Evolutionary conservation across 1,140 invertebrate genomes (phyloP).

Genomic region (Anastrepha ludens): DNA sequence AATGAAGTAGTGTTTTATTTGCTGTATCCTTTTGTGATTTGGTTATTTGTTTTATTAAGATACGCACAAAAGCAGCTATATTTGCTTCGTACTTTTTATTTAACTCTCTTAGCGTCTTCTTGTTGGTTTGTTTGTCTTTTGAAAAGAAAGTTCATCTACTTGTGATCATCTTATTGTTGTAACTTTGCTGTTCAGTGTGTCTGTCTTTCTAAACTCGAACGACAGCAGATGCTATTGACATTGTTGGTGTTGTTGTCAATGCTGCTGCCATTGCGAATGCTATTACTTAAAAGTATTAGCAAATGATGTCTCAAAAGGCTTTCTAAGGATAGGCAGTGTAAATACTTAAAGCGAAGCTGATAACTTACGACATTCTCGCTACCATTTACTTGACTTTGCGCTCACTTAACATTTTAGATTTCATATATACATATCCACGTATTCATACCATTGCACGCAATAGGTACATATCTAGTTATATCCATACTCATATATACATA

Average conservation of each 20-base stretch:
- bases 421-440: too few species aligned
- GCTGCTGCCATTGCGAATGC: not conserved
- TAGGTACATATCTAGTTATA: too few species aligned
- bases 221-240: not conserved
- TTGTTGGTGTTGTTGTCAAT: not conserved
- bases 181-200: not conserved
- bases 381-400: too few species aligned
- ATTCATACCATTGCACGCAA: too few species aligned
- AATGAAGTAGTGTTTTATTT: not conserved
- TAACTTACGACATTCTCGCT: not conserved
- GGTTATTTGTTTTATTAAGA: slow-evolving; percentile 27
- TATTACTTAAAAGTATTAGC: slow-evolving; percentile 44
- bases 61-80: not conserved
- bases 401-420: too few species aligned
- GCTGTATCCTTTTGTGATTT: slow-evolving; percentile 40
- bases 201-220: slow-evolving; percentile 9
- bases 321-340: slow-evolving; percentile 27
- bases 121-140: slow-evolving; percentile 27
- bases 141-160: slow-evolving; percentile 25
- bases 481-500: too few species aligned
- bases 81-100: slow-evolving; percentile 3
- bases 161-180: not conserved
- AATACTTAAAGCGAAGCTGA: slow-evolving; percentile 21
- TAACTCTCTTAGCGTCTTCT: slow-evolving; percentile 10
- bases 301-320: slow-evolving; percentile 45